A percentile compares a stretch with the other conserved stretches of the same genome.
Evolutionary conservation across 1,140 invertebrate species (phyloP).

Genomic region (Drosophila kurseongensis): DNA sequence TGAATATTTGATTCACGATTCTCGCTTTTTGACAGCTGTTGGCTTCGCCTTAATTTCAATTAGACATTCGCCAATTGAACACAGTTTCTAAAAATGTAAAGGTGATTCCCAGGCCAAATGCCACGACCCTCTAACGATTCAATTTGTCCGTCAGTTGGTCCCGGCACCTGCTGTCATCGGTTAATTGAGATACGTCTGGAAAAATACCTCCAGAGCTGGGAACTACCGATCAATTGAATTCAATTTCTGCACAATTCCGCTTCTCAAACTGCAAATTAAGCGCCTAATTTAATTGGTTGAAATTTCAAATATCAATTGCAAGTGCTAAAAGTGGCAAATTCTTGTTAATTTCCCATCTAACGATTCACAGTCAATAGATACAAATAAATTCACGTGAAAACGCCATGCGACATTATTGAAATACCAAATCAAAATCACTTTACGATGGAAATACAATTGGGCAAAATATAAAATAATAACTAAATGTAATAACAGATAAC

Average conservation of each 20-base stretch:
- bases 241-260: slow-evolving; percentile 63
- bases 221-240: slow-evolving; percentile 65
- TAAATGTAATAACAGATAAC: not conserved
- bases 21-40: slow-evolving; percentile 3
- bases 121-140: slow-evolving; percentile 50
- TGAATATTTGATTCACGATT: slow-evolving; percentile 42
- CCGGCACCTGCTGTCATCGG: slow-evolving; percentile 43
- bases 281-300: slow-evolving; percentile 66
- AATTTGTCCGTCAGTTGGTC: slow-evolving; percentile 19
- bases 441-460: not conserved
- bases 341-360: slow-evolving; percentile 29
- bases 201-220: slow-evolving; percentile 9
- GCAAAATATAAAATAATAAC: not conserved
- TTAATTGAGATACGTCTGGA: slow-evolving; percentile 41
- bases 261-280: slow-evolving; percentile 43
- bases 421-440: not conserved
- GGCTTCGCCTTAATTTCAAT: slow-evolving; percentile 55
- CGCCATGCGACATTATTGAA: slow-evolving; percentile 4
- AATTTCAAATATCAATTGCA: slow-evolving; percentile 48
- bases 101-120: slow-evolving; percentile 45
- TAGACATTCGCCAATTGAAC: slow-evolving; percentile 54
- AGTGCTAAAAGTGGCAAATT: slow-evolving; percentile 28
- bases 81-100: slow-evolving; percentile 25
- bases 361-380: slow-evolving; percentile 8
- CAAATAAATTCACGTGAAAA: slow-evolving; percentile 13